Evolutionary conservation across 2,113 vertebrate species (phyloP).

Genomic region (Ameiurus melas): DNA sequence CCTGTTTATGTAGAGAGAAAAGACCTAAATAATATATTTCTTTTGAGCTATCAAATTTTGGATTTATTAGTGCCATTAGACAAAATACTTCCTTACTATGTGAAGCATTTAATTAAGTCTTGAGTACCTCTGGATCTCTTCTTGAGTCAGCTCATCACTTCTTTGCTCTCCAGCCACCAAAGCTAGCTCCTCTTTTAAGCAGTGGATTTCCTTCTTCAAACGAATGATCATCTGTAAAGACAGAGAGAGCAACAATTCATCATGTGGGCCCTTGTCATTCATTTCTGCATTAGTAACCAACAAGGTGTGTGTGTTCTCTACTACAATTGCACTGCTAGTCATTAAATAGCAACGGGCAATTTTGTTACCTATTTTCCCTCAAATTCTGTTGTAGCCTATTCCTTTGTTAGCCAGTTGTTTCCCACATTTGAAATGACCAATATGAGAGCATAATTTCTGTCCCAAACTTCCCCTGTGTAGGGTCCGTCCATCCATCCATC

Average conservation of each 20-base stretch:
- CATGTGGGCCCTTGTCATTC: not conserved
- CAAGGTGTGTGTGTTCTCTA: not conserved
- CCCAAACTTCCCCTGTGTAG: not conserved
- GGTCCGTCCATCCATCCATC: not conserved
- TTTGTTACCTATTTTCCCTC: not conserved
- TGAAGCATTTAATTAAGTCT: not conserved
- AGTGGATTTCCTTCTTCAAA: conserved; percentile 84
- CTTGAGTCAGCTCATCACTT: conserved; percentile 75
- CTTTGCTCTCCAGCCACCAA: conserved; percentile 82
- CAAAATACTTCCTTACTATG: not conserved
- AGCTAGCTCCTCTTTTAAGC: conserved; percentile 84
- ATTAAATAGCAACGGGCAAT: not conserved
- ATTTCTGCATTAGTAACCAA: not conserved
- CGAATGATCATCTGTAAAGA: conserved; percentile 78
- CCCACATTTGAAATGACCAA: not conserved
- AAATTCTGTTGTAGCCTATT: not conserved
- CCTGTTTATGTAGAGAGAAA: not conserved
- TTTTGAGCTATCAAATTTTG: not conserved
- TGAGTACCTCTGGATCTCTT: conserved; percentile 81
- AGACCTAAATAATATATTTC: not conserved
- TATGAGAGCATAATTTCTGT: not conserved
- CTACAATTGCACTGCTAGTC: not conserved
- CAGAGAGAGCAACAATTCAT: not conserved
- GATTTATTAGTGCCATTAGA: not conserved
- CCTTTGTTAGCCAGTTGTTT: not conserved